Percentiles rank a stretch among this genome's conserved stretches.
phyloP scores from a whole-genome alignment of 2,113 vertebrate genomes.

The Psammodynastes pulverulentus region DNA sequence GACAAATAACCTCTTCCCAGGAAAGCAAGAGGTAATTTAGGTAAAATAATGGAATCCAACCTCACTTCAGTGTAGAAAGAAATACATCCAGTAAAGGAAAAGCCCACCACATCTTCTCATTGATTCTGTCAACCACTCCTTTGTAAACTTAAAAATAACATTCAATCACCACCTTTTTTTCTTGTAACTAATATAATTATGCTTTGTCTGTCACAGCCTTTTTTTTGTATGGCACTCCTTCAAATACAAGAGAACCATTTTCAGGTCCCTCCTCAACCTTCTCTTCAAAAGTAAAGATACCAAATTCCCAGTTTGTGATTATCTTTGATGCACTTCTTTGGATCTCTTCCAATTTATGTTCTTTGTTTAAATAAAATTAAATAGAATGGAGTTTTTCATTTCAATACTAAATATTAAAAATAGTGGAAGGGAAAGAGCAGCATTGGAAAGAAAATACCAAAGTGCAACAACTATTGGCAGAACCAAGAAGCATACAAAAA shows the following conservation, averaged over 20 bases:
- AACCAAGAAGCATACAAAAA: not conserved
- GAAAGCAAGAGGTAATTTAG: not conserved
- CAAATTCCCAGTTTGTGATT: not conserved
- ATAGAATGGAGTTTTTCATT: not conserved
- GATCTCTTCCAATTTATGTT: not conserved
- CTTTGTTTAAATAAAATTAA: not conserved
- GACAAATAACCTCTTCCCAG: not conserved
- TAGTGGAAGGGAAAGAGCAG: not conserved
- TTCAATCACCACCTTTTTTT: not conserved
- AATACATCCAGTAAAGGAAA: not conserved
- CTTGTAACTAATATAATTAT: not conserved
- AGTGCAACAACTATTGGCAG: not conserved
- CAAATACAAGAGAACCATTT: not conserved
- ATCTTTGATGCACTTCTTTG: not conserved
- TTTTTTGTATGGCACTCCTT: not conserved
- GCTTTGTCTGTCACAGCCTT: not conserved
- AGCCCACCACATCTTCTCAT: not conserved
- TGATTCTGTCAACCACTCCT: not conserved
- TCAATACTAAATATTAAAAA: not conserved
- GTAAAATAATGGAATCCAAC: not conserved
- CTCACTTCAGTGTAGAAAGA: not conserved
- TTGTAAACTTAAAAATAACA: not conserved
- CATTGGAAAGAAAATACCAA: not conserved
- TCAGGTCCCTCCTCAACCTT: not conserved
- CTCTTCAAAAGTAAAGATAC: not conserved